These are phyloP conservation scores for Hydropsyche betteni DNA, from an alignment of 2,888 invertebrate species.

Conservation along the genomic window DNA sequence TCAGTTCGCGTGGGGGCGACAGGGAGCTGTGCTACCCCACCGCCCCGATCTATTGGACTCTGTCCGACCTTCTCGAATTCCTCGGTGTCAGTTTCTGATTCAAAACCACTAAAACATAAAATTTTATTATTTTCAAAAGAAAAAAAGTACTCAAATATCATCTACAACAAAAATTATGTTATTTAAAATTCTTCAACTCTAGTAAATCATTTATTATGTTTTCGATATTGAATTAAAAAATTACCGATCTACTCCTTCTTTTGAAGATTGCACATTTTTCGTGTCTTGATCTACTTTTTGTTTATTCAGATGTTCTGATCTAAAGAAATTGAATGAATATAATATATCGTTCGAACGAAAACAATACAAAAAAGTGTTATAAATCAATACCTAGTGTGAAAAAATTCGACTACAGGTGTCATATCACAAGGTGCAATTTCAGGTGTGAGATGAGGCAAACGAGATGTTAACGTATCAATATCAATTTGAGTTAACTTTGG, in stretches of 20 bases:
- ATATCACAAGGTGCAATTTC: constrained; percentile 75
- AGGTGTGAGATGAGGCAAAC: constrained; percentile 74
- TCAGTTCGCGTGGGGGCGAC: constrained; percentile 64
- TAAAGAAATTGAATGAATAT: not conserved
- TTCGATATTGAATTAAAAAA: constrained; percentile 7
- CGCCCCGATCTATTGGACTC: constrained; percentile 64
- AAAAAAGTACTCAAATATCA: not conserved
- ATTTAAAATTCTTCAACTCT: not conserved
- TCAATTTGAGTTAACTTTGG: constrained; percentile 72
- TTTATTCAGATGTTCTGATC: not conserved
- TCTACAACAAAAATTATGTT: not conserved
- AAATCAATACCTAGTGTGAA: constrained; percentile 66
- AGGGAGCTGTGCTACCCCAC: constrained; percentile 57
- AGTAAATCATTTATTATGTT: not conserved
- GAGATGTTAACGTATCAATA: constrained; percentile 70
- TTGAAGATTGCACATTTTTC: not conserved
- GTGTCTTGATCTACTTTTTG: not conserved
- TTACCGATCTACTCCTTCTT: constrained; percentile 55
- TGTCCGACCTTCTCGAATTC: constrained; percentile 83
- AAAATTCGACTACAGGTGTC: constrained; percentile 76
- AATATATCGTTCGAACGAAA: not conserved
- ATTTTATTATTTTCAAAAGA: constrained; percentile 6
- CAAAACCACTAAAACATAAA: constrained; percentile 71
- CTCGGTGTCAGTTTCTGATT: constrained; percentile 83
- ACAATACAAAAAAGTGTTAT: not conserved